phyloP scores from a whole-genome alignment of 2,888 invertebrate genomes.

The Dexiosoma caninum region DNA sequence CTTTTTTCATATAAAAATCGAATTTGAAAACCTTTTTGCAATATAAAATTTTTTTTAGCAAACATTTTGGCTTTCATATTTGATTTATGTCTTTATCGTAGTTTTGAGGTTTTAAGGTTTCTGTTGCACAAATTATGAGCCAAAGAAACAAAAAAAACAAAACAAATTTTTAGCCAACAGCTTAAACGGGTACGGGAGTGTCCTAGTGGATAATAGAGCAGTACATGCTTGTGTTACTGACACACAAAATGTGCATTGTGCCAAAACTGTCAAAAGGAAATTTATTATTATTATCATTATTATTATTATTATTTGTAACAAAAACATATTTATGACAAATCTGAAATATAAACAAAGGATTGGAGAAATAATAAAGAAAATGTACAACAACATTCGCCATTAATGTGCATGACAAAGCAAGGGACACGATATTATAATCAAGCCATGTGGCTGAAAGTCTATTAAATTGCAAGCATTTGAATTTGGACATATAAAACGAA shows the following conservation, averaged over 20 bases:
- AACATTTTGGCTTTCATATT: background rate
- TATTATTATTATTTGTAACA: slow-evolving; percentile 1
- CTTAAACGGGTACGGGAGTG: background rate
- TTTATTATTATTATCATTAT: no score
- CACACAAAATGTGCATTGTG: slow-evolving; percentile 31
- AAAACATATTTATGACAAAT: slow-evolving; percentile 9
- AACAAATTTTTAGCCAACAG: background rate
- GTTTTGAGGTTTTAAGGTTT: slow-evolving; percentile 56
- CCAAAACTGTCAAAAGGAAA: slow-evolving; percentile 38
- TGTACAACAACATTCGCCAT: background rate
- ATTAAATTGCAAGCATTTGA: background rate
- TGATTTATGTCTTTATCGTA: slow-evolving; percentile 33
- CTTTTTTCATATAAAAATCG: no score
- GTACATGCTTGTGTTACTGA: background rate
- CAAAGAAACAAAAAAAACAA: no score
- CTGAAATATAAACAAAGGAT: background rate
- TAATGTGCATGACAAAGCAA: background rate
- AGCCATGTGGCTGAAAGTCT: background rate
- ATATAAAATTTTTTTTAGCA: background rate
- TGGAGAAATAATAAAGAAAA: background rate
- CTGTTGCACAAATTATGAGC: slow-evolving; percentile 19
- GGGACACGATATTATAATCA: background rate
- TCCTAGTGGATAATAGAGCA: slow-evolving; percentile 16
- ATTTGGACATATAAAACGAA: background rate
- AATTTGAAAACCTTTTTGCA: background rate